A percentile compares a stretch with the other conserved stretches of the same genome.
Evolutionary conservation across 2,888 invertebrate species (phyloP).

Genomic region (Dasysyrphus albostriatus): DNA sequence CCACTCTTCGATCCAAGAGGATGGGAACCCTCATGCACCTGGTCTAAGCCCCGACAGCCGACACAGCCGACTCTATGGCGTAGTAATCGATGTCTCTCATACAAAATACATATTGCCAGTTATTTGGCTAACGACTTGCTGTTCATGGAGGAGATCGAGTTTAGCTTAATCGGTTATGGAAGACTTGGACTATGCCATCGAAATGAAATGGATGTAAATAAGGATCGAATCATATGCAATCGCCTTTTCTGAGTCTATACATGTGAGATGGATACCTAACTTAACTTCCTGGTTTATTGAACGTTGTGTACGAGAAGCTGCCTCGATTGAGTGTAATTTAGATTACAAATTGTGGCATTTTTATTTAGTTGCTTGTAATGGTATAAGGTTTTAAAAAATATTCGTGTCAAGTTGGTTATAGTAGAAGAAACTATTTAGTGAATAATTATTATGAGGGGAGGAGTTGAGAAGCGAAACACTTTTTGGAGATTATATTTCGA

Average conservation of each 20-base stretch:
- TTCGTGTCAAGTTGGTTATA: conserved; percentile 18
- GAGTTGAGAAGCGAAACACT: neutral
- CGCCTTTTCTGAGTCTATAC: neutral
- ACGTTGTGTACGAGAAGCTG: conserved; percentile 33
- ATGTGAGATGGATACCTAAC: conserved; percentile 25
- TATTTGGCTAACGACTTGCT: conserved; percentile 73
- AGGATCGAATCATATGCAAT: conserved; percentile 51
- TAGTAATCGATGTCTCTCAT: conserved; percentile 73
- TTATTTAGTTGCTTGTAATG: neutral
- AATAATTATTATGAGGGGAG: neutral
- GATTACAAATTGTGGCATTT: conserved; percentile 50
- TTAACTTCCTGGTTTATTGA: conserved; percentile 68
- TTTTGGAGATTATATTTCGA: neutral
- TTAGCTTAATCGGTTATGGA: conserved; percentile 57
- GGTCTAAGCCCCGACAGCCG: conserved; percentile 31
- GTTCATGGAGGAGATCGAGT: conserved; percentile 47
- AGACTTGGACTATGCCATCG: conserved; percentile 37
- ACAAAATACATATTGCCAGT: conserved; percentile 71
- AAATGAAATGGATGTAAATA: conserved; percentile 43
- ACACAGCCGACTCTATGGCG: neutral
- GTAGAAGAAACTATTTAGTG: conserved; percentile 4
- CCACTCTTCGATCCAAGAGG: conserved; percentile 52
- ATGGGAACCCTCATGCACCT: conserved; percentile 60
- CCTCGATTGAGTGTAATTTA: conserved; percentile 53
- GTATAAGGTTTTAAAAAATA: neutral